These are phyloP conservation scores for Calliopum simillimum DNA, from an alignment of 2,888 invertebrate species.

Conservation along the genomic window DNA sequence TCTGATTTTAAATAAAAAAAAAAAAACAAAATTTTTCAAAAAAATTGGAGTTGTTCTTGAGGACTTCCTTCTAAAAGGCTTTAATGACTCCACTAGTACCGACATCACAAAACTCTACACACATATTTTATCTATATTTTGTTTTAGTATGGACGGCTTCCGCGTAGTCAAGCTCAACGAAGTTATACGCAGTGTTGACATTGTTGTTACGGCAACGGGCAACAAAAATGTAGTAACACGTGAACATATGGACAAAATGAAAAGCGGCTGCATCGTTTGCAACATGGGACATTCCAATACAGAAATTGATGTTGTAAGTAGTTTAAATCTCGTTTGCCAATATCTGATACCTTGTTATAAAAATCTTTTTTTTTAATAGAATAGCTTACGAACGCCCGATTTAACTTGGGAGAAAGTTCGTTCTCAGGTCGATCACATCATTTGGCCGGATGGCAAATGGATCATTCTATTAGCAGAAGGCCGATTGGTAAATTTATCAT, in stretches of 20 bases:
- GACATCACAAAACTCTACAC: no score
- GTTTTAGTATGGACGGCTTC: slow-evolving; percentile 87
- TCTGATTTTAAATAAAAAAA: no score
- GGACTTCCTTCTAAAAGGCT: no score
- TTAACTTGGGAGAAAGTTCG: slow-evolving; percentile 97
- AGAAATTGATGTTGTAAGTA: slow-evolving; percentile 83
- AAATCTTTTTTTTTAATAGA: slow-evolving; percentile 69
- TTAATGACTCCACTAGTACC: no score
- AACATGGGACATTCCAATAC: slow-evolving; percentile 99
- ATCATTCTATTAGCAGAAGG: slow-evolving; percentile 95
- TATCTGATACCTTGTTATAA: no score
- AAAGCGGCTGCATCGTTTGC: slow-evolving; percentile 94
- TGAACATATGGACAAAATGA: slow-evolving; percentile 97
- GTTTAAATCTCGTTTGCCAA: no score
- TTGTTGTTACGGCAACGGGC: slow-evolving; percentile 97
- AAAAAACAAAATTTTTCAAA: no score
- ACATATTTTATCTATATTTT: neutral
- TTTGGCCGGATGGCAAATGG: slow-evolving; percentile 97
- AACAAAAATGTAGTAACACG: slow-evolving; percentile 96
- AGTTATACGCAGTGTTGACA: slow-evolving; percentile 92
- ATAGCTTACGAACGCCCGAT: slow-evolving; percentile 91
- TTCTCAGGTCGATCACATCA: slow-evolving; percentile 98
- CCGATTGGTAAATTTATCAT: slow-evolving; percentile 93
- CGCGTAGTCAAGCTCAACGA: slow-evolving; percentile 95
- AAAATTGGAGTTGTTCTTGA: no score